A percentile compares a stretch with the other conserved stretches of the same genome.
Conservation (phyloP, 2,888 invertebrate genomes). For the Liposcelis brunnea region DNA sequence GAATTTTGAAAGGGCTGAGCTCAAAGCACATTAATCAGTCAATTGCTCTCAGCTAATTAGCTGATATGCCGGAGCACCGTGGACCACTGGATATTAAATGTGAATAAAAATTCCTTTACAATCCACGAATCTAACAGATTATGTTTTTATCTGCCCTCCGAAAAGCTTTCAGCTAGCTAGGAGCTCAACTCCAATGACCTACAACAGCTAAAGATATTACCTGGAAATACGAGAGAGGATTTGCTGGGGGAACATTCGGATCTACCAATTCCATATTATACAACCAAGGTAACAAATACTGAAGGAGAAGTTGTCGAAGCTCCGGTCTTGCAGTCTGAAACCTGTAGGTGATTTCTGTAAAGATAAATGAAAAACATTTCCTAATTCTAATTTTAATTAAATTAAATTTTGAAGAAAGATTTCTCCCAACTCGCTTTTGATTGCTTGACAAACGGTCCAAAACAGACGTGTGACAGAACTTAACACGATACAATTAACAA, state of each 20-base stretch:
- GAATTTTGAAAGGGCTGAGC: no score
- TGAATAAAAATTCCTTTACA: no score
- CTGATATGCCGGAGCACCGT: no score
- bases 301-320: constrained; percentile 75
- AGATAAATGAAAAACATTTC: constrained; percentile 15
- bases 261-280: constrained; percentile 98
- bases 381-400: constrained; percentile 5
- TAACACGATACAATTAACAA: not conserved
- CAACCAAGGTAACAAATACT: constrained; percentile 91
- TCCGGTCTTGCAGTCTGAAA: constrained; percentile 91
- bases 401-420: constrained; percentile 11
- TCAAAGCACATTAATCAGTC: no score
- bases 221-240: constrained; percentile 70
- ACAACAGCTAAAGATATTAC: constrained; percentile 33
- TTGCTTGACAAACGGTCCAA: no score
- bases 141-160: no score
- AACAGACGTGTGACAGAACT: constrained; percentile 1
- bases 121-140: no score
- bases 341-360: constrained; percentile 84
- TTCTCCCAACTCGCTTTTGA: not conserved
- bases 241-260: constrained; percentile 76
- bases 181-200: no score
- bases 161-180: no score
- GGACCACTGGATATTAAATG: no score
- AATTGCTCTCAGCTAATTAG: no score